These are phyloP conservation scores for Polyommatus iphigenia DNA, from an alignment of 2,888 invertebrate species.

Conservation along the genomic window DNA sequence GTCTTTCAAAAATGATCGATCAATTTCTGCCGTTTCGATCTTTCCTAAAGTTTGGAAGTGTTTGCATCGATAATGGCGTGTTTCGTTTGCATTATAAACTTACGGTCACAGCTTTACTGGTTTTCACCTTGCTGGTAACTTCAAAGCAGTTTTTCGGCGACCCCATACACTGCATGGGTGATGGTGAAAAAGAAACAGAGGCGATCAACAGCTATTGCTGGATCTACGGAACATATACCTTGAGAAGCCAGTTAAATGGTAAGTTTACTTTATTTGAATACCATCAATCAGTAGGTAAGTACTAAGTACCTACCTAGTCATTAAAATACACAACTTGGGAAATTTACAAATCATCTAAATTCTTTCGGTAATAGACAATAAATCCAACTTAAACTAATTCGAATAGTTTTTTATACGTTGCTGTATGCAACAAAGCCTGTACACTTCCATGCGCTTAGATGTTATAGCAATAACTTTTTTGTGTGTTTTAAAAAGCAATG, in stretches of 20 bases:
- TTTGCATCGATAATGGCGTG: conserved; percentile 87
- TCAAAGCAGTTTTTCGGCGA: conserved; percentile 93
- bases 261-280: conserved; percentile 40
- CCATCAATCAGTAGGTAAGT: not conserved
- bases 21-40: conserved; percentile 84
- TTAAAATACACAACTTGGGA: not conserved
- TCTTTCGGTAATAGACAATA: not conserved
- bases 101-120: conserved; percentile 85
- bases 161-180: conserved; percentile 87
- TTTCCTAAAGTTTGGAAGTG: conserved; percentile 83
- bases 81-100: conserved; percentile 88
- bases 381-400: no score
- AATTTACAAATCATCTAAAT: not conserved
- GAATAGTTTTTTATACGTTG: no score
- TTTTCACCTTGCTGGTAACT: conserved; percentile 87
- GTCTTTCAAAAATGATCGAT: conserved; percentile 76
- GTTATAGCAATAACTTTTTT: no score
- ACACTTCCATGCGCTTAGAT: no score
- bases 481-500: not conserved
- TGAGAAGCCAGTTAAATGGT: conserved; percentile 69
- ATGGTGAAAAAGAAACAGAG: conserved; percentile 76
- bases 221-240: conserved; percentile 87
- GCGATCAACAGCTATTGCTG: conserved; percentile 89
- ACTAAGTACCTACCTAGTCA: not conserved
- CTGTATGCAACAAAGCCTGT: no score